Evolutionary conservation across 2,797 vertebrate species (phyloP), one percentile per base, ranked within the genome.

Genomic region (Acanthornis magna): DNA sequence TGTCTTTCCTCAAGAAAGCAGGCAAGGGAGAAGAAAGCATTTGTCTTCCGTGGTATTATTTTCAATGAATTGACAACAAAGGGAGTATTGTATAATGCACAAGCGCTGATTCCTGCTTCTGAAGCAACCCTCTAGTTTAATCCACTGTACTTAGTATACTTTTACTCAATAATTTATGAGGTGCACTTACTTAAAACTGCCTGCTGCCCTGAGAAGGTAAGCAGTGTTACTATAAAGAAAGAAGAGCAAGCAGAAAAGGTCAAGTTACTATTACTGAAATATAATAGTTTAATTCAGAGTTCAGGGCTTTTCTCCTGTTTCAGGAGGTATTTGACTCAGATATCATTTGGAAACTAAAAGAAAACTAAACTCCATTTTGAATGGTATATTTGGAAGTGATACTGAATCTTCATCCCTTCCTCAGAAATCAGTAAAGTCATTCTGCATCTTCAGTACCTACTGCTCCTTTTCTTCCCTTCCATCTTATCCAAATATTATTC

Each of bases 51-150:
- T 40, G 22, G 47, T 80, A 71, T 75, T 85, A 87, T 91, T 93
- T 88, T 91, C 79, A 84, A 73, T 72, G 61, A 88, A 63, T 29
- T 82, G 91, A 68, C 68, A 94, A 85, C 82, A 96, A 90, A 88
- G 48, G 25, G 96, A 81, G 45, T 43, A 58, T n/a, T 70, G 54
- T 62, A 80, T 58, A 87, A 73, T 10, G 47, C 58, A 75, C 50
- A 82, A 89, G 45, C 3, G 1, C 77, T 86, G 62, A 95, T 92
- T 89, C 54, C 65, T 74, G 68, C 50, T 86, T 92, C 58, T 93
- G 83, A 89, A 80, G 54, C 72, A 90, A 88, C 60, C 51, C 74
- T 86, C 58, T 71, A 66, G 71, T 95, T 77, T 85, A 92, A 95
- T 95, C 62, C 72, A 91, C 78, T 55, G 71, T 76, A 94, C 45